Base-by-base conservation (phyloP, 2,797 vertebrate genomes). In the Podarcis siculus region DNA sequence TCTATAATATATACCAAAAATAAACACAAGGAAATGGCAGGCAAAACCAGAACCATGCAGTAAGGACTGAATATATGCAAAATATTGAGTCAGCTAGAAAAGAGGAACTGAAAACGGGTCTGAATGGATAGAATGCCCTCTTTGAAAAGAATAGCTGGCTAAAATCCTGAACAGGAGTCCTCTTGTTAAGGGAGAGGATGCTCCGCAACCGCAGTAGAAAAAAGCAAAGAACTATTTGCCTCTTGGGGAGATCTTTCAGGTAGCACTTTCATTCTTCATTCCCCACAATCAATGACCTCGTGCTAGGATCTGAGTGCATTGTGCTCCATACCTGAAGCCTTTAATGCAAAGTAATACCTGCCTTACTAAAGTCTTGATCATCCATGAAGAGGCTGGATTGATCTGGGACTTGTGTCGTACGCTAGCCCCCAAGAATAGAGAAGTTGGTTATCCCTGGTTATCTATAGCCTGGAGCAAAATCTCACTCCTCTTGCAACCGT, bases 401-500 rank as follows among this genome's bases (percentile, higher is more conserved):
- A 0, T 79, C 89, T 82, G 79, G 35, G 45, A 13, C 7, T 37
- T 1, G 42, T 23, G 19, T 64, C 19, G 6, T 64, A 64, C 6
- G 21, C 5, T 64, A 2, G 61, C 6, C 19, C 3, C 25, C 1
- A 0, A 75, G 49, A 25, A 32, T n/a, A 0, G 1, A 32, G 1
- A 35, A 32, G 0, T 37, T 0, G 5, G 86, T 86, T 32, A 32
- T 32, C 8, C 15, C 19, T 32, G 5, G 58, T n/a, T 67, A 8
- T 42, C 27, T 55, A 6, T 71, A 27, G 37, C 9, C 42, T 12
- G n/a, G 21, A 78, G 21, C 27, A n/a, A 0, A 4, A 5, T 35
- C 2, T 64, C 32, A 7, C 30, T 32, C 39, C 49, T 64, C 37
- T 69, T 1, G 0, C 9, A 0, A 0, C 13, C 3, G 9, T 8